Evolutionary conservation across 2,888 invertebrate genomes (phyloP).

Genomic region (Atrina japonica): DNA sequence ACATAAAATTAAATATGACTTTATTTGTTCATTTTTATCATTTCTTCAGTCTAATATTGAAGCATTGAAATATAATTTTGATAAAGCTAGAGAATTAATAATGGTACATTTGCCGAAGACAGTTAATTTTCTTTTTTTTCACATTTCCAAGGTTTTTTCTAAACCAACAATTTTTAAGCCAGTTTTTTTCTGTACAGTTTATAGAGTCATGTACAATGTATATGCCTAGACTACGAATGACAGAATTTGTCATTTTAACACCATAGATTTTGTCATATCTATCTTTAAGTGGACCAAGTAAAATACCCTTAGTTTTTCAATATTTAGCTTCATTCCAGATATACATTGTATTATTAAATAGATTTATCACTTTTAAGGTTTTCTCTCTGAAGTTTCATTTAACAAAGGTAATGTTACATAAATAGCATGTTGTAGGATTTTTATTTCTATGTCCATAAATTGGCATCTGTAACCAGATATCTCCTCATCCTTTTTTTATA

Average conservation of each 20-base stretch:
- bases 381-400: not conserved
- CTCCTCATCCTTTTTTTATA: not conserved
- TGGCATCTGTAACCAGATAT: not conserved
- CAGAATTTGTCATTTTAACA: not conserved
- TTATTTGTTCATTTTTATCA: not conserved
- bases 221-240: not conserved
- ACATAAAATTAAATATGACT: constrained; percentile 4
- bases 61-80: not conserved
- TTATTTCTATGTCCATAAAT: not conserved
- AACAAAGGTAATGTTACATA: not conserved
- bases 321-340: not conserved
- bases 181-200: constrained; percentile 13
- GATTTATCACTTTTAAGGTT: not conserved
- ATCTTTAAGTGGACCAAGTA: not conserved
- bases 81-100: not conserved
- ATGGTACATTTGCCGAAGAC: constrained; percentile 4
- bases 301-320: not conserved
- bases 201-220: not conserved
- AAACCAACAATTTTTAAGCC: not conserved
- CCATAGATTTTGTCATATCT: not conserved
- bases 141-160: not conserved
- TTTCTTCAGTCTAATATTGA: not conserved
- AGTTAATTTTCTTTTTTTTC: no score
- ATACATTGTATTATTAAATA: not conserved
- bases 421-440: constrained; percentile 3